These are phyloP conservation scores for Acrocephalus scirpaceus DNA, from an alignment of 2,797 vertebrate genomes.

Conservation along the genomic window DNA sequence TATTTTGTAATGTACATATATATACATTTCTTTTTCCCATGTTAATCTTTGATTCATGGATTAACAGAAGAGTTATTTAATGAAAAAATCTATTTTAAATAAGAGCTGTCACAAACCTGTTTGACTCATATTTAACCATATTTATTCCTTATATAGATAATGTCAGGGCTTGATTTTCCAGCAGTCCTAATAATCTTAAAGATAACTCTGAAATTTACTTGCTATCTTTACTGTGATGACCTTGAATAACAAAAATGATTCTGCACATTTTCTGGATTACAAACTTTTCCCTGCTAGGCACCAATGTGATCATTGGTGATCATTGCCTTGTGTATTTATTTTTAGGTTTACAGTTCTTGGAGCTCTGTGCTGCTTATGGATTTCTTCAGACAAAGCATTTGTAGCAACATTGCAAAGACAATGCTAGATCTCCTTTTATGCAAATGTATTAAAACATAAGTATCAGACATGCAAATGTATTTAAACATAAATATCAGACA, in stretches of 20 bases:
- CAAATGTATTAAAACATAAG: not conserved
- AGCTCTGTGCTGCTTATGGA: not conserved
- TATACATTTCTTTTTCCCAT: not conserved
- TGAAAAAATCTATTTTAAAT: slow-evolving; percentile 12
- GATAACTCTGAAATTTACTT: slow-evolving; percentile 36
- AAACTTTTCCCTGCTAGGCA: not conserved
- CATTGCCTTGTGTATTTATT: not conserved
- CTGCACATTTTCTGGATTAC: not conserved
- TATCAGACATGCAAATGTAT: not conserved
- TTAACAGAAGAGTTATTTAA: not conserved
- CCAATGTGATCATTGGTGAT: not conserved
- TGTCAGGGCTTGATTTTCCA: slow-evolving; percentile 13
- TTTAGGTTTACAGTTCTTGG: not conserved
- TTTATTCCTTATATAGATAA: not conserved
- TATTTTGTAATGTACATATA: not conserved
- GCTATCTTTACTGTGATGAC: slow-evolving; percentile 4
- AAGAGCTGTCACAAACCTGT: not conserved
- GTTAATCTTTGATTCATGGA: not conserved
- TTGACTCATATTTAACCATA: not conserved
- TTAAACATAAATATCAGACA: not conserved
- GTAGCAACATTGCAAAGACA: not conserved
- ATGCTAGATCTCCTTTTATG: not conserved
- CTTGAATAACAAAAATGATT: not conserved
- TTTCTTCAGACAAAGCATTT: not conserved
- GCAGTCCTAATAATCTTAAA: slow-evolving; percentile 24